Base-by-base conservation (phyloP, 2,888 invertebrate species). In the Spialia ferax region DNA sequence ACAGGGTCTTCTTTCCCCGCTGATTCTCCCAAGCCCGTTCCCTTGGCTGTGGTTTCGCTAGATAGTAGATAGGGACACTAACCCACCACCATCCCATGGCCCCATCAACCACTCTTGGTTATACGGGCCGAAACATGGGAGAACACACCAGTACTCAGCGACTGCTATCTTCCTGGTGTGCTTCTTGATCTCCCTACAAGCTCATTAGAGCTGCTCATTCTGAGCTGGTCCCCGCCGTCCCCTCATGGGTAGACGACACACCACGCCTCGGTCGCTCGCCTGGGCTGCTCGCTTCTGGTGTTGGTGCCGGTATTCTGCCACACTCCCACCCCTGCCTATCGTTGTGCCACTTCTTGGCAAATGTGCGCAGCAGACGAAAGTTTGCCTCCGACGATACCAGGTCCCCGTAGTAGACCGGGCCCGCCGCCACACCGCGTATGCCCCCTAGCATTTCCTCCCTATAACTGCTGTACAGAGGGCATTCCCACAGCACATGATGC, bases 1-100 rank as follows among this genome's bases (percentile, higher is more conserved):
- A 75, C 72, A 89, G 93, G 62, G 52, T 52, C 52, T 94, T 94
- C 94, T n/a, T n/a, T n/a, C 95, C 95, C 95, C 95, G 95, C 95
- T 95, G 92, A 94, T 95, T 94, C 87, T 94, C 90, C 94, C 94
- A 95, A 94, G 94, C 95, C 95, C 94, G 94, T 95, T 95, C 95
- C 95, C 59, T 59, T 78, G 77, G 77, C 79, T 79, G 79, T 79
- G 78, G 59, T 59, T 59, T 59, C 59, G 59, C 59, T 59, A 20
- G 18, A 38, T 57, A 48, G 70, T 89, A 89, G 87, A 88, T 89
- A 94, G 92, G 94, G 93, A 94, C 91, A 26, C 26, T 26, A 26
- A 26, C 26, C 26, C 26, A n/a, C n/a, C n/a, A n/a, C n/a, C n/a
- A n/a, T n/a, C n/a, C n/a, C n/a, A n/a, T n/a, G n/a, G n/a, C n/a